Conservation (phyloP, 1,140 invertebrate genomes). For the Frieseomelitta varia region DNA sequence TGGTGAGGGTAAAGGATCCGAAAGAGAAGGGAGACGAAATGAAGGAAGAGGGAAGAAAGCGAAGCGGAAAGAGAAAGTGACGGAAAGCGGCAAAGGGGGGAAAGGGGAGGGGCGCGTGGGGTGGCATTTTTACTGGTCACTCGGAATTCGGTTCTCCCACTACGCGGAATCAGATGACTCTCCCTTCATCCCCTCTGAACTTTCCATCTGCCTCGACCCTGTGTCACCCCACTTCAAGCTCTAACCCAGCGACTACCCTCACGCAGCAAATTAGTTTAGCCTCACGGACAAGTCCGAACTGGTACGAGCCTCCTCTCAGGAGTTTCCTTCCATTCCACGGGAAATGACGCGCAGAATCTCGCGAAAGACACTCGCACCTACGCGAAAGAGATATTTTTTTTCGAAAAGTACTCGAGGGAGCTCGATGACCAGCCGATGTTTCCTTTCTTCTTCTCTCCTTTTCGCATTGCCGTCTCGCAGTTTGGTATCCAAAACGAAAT, state of each 20-base stretch:
- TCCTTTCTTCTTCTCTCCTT: background rate
- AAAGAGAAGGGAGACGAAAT: slow-evolving; percentile 40
- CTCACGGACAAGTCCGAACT: slow-evolving; percentile 63
- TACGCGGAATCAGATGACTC: slow-evolving; percentile 50
- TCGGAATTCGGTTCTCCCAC: slow-evolving; percentile 72
- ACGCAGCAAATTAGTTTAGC: slow-evolving; percentile 71
- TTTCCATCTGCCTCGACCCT: slow-evolving; percentile 49
- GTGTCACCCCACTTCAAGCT: slow-evolving; percentile 58
- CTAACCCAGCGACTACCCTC: slow-evolving; percentile 54
- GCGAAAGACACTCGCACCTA: slow-evolving; percentile 51
- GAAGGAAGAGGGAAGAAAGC: slow-evolving; percentile 13
- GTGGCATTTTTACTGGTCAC: slow-evolving; percentile 72
- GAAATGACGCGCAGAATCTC: slow-evolving; percentile 58
- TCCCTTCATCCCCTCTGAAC: slow-evolving; percentile 22
- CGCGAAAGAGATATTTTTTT: slow-evolving; percentile 31
- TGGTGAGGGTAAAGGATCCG: slow-evolving; percentile 47
- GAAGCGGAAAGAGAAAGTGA: slow-evolving; percentile 47
- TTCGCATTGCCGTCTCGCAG: background rate
- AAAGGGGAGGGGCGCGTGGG: slow-evolving; percentile 35
- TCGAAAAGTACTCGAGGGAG: slow-evolving; percentile 30
- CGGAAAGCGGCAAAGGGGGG: slow-evolving; percentile 38
- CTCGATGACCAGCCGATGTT: slow-evolving; percentile 13
- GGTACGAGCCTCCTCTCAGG: slow-evolving; percentile 51
- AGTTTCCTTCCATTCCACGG: slow-evolving; percentile 54
- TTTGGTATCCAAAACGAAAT: background rate